Conservation (phyloP, 2,113 vertebrate species). For the Malurus cyaneus region DNA sequence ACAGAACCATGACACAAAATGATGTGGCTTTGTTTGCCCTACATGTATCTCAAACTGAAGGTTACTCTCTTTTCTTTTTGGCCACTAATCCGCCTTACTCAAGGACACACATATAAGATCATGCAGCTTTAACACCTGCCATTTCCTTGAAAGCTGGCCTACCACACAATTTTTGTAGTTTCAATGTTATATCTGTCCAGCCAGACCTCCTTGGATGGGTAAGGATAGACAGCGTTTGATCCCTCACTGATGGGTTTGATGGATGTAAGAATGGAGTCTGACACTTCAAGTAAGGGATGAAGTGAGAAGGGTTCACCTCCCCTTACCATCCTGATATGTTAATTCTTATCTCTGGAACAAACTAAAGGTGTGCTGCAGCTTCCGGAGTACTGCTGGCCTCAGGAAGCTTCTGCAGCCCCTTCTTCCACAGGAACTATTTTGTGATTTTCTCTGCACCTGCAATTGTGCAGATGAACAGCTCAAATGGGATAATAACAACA, state of each 20-base stretch:
- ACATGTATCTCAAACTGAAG: neutral
- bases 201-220: neutral
- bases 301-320: neutral
- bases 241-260: neutral
- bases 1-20: neutral
- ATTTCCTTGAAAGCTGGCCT: neutral
- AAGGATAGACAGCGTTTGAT: neutral
- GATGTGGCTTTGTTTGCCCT: neutral
- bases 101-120: neutral
- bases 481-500: constrained; percentile 7
- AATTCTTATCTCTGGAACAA: neutral
- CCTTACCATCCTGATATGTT: fast-evolving
- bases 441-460: constrained; percentile 35
- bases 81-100: neutral
- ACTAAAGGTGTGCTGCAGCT: neutral
- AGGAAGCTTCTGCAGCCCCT: neutral
- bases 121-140: neutral
- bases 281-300: neutral
- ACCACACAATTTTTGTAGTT: neutral
- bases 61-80: neutral
- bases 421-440: neutral
- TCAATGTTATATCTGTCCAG: neutral
- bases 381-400: neutral
- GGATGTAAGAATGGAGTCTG: neutral
- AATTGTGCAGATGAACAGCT: neutral